Conservation (phyloP, 2,797 vertebrate genomes). For the Notamacropus eugenii region DNA sequence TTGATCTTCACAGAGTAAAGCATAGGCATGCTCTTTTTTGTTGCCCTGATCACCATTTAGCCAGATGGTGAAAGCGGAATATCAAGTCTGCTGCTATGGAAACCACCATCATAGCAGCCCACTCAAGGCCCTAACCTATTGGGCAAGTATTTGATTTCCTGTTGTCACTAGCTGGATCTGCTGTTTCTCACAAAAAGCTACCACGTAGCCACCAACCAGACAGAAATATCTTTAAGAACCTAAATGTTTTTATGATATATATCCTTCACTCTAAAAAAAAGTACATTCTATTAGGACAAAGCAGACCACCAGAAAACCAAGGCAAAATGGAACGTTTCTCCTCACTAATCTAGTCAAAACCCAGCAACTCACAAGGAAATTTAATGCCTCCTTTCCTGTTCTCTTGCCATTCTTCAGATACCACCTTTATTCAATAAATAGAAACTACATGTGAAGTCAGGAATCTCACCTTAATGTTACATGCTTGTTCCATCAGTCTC, state of each 20-base stretch:
- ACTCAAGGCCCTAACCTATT: conserved; percentile 37
- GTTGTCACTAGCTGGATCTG: conserved; percentile 24
- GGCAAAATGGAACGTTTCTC: not conserved
- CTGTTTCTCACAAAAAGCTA: not conserved
- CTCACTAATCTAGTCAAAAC: conserved; percentile 4
- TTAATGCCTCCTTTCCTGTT: not conserved
- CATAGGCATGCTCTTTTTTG: conserved; percentile 45
- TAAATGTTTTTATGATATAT: not conserved
- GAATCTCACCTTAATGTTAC: conserved; percentile 95
- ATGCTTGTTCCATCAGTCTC: conserved; percentile 98
- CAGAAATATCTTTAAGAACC: not conserved
- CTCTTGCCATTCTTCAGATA: not conserved
- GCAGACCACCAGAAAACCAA: not conserved
- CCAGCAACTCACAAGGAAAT: not conserved
- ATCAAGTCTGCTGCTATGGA: conserved; percentile 62
- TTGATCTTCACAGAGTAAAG: conserved; percentile 28
- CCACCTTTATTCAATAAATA: not conserved
- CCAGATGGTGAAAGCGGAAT: conserved; percentile 65
- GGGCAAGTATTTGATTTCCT: conserved; percentile 49
- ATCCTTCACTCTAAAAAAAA: not conserved
- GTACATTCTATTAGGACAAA: not conserved
- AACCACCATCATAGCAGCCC: conserved; percentile 55
- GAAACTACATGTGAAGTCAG: not conserved
- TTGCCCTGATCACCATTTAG: conserved; percentile 63
- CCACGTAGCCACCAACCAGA: not conserved